Conservation (phyloP, 2,797 vertebrate species). For the Streptopelia turtur region DNA sequence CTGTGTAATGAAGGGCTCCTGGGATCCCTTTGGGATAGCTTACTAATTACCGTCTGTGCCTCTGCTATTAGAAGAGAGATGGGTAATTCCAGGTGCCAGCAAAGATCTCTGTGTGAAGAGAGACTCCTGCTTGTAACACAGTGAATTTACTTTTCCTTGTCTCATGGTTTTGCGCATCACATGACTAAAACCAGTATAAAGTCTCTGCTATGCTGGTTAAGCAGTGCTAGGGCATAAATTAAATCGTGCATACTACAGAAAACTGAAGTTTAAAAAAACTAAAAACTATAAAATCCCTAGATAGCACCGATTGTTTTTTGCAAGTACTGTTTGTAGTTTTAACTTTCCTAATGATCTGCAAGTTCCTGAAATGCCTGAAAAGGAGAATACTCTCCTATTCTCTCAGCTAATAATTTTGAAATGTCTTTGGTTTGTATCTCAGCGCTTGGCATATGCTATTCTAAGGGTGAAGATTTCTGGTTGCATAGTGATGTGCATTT, state of each 20-base stretch:
- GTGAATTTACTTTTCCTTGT: background rate
- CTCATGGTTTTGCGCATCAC: background rate
- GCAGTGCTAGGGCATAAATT: background rate
- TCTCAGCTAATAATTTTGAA: background rate
- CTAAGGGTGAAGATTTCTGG: background rate
- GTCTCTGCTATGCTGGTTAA: background rate
- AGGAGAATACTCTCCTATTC: background rate
- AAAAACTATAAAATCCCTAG: background rate
- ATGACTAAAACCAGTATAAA: background rate
- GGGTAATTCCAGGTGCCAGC: background rate
- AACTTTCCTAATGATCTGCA: background rate
- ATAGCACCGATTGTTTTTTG: background rate
- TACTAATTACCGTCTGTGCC: background rate
- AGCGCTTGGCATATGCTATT: background rate
- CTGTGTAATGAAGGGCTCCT: background rate
- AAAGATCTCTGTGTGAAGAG: background rate
- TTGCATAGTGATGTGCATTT: background rate
- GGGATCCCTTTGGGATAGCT: background rate
- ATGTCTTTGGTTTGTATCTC: background rate
- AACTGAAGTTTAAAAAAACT: background rate
- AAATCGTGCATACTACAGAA: background rate
- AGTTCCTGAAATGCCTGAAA: accelerated
- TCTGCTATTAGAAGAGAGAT: background rate
- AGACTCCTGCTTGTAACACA: background rate
- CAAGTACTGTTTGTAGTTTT: background rate